phyloP scores from a whole-genome alignment of 2,888 invertebrate genomes.

The Pantelozetes paolii region DNA sequence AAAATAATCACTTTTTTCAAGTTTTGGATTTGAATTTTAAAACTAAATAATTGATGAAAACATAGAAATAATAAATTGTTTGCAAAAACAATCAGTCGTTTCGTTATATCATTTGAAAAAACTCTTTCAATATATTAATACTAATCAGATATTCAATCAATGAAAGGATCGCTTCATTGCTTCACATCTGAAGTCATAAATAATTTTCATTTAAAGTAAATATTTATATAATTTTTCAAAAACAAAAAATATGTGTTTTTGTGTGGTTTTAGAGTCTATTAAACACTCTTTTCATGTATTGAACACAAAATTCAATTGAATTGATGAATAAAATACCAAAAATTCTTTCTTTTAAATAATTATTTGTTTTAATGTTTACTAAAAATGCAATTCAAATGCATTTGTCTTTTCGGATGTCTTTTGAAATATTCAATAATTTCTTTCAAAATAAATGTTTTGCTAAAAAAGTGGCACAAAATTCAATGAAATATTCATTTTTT shows the following conservation, averaged over 20 bases:
- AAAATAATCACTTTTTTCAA: conserved; percentile 15
- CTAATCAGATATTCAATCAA: background rate
- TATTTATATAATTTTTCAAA: no score
- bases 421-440: no score
- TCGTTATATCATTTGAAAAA: background rate
- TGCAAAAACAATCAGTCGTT: background rate
- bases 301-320: background rate
- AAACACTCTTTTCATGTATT: no score
- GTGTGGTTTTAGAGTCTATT: no score
- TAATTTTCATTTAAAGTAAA: no score
- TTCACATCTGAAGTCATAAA: background rate
- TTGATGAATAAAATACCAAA: no score
- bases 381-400: background rate
- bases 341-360: no score
- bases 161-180: background rate
- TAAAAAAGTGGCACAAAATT: conserved; percentile 21
- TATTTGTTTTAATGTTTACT: no score
- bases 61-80: background rate
- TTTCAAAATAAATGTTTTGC: background rate
- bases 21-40: background rate
- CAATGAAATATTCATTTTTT: no score
- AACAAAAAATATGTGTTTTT: no score
- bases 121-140: no score
- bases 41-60: background rate
- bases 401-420: background rate